Evolutionary conservation across 2,797 vertebrate genomes (phyloP).

Genomic region (Thripadectes ignobilis): DNA sequence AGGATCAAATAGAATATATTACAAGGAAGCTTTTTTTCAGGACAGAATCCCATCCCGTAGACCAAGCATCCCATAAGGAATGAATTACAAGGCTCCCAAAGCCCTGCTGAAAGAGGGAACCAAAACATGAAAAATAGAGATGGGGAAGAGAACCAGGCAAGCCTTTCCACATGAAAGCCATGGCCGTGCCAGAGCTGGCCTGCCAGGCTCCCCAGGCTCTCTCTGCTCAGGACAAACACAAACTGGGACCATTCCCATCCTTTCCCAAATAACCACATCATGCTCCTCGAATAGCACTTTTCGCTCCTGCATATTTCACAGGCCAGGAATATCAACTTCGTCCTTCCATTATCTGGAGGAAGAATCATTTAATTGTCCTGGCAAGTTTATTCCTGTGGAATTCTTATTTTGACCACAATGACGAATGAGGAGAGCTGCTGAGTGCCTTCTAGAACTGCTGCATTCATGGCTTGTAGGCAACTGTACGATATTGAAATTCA

Average conservation of each 20-base stretch:
- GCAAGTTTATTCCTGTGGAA: constrained; percentile 30
- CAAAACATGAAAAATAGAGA: not conserved
- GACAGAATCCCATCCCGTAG: not conserved
- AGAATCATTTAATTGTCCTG: constrained; percentile 39
- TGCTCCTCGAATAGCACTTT: not conserved
- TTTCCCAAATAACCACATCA: not conserved
- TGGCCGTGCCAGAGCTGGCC: not conserved
- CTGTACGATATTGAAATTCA: constrained; percentile 37
- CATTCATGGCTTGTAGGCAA: constrained; percentile 19
- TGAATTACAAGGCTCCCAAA: not conserved
- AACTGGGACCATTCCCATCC: not conserved
- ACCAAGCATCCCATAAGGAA: not conserved
- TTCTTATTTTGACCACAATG: not conserved
- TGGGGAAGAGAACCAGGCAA: not conserved
- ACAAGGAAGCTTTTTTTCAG: not conserved
- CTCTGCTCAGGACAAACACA: not conserved
- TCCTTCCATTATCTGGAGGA: not conserved
- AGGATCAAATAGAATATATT: not conserved
- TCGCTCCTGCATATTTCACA: not conserved
- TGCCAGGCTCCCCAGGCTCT: not conserved
- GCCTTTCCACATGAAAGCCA: not conserved
- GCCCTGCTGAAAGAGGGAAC: not conserved
- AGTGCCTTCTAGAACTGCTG: not conserved
- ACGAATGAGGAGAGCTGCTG: not conserved
- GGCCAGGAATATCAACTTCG: not conserved